A percentile compares a stretch with the other conserved stretches of the same genome.
These are phyloP conservation scores for Tragelaphus imberbis DNA, from an alignment of 2,113 vertebrate genomes.

Conservation along the genomic window DNA sequence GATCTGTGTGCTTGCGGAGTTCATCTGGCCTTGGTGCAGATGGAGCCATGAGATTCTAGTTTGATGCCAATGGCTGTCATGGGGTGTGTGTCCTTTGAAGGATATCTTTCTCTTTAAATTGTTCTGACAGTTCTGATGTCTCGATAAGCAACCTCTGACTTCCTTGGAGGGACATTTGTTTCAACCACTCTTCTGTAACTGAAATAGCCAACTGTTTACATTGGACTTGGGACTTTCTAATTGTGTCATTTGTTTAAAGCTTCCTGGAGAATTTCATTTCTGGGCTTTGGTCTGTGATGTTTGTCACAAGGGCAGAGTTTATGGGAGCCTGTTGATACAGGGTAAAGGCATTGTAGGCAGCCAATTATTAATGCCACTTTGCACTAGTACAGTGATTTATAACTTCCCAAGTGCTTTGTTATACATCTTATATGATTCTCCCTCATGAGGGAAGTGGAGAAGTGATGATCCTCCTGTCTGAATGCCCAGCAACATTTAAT, in stretches of 20 bases:
- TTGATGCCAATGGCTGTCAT: not conserved
- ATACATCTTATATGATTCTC: not conserved
- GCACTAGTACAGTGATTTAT: not conserved
- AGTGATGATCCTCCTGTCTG: rapidly evolving
- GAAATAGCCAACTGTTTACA: not conserved
- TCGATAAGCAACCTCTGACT: not conserved
- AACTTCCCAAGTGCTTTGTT: not conserved
- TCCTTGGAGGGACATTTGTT: not conserved
- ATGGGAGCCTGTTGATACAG: not conserved
- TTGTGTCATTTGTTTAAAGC: not conserved
- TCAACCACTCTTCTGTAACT: not conserved
- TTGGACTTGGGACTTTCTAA: not conserved
- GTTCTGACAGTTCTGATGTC: not conserved
- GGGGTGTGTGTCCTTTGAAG: not conserved
- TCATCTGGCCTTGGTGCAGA: not conserved
- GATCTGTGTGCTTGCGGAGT: not conserved
- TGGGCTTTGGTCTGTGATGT: not conserved
- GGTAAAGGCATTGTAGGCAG: not conserved
- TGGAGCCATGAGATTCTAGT: not conserved
- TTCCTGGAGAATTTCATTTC: not conserved
- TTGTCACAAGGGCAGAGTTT: not conserved
- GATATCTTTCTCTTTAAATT: not conserved
- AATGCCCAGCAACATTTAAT: not conserved
- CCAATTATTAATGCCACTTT: not conserved
- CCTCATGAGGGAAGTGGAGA: not conserved